These are phyloP conservation scores for Drosophila algonquin DNA, from an alignment of 2,888 invertebrate genomes.

Conservation along the genomic window DNA sequence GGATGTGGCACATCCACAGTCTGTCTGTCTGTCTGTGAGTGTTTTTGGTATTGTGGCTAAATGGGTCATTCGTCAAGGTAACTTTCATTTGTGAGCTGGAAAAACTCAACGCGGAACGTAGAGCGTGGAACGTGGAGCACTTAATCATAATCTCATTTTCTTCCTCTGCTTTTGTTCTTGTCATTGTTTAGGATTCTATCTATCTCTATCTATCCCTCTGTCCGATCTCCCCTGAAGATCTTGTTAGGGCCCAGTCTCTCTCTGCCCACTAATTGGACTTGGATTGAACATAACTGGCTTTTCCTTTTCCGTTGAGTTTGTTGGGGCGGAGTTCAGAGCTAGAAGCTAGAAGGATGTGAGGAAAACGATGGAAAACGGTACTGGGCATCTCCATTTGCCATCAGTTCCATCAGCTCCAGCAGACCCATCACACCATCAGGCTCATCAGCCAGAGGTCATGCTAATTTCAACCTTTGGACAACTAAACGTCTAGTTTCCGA, in stretches of 20 bases:
- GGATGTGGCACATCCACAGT: neutral
- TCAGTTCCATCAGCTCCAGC: constrained; percentile 10
- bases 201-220: neutral
- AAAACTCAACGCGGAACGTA: constrained; percentile 56
- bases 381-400: constrained; percentile 26
- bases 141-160: constrained; percentile 74
- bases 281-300: constrained; percentile 4
- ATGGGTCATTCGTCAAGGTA: constrained; percentile 83
- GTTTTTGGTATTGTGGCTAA: constrained; percentile 76
- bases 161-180: constrained; percentile 62
- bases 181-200: constrained; percentile 59
- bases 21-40: constrained; percentile 27
- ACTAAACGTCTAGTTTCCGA: constrained; percentile 52
- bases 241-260: constrained; percentile 8
- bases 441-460: constrained; percentile 64
- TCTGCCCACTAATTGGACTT: constrained; percentile 51
- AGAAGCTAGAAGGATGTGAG: neutral
- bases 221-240: constrained; percentile 3
- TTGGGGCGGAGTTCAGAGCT: constrained; percentile 17
- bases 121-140: constrained; percentile 62
- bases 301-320: constrained; percentile 17
- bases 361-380: constrained; percentile 50
- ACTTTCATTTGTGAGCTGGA: constrained; percentile 81
- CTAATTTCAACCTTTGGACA: constrained; percentile 77
- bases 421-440: constrained; percentile 43